A percentile compares a stretch with the other conserved stretches of the same genome.
These are phyloP conservation scores for Datnioides undecimradiatus DNA, from an alignment of 2,113 vertebrate species.

Conservation along the genomic window DNA sequence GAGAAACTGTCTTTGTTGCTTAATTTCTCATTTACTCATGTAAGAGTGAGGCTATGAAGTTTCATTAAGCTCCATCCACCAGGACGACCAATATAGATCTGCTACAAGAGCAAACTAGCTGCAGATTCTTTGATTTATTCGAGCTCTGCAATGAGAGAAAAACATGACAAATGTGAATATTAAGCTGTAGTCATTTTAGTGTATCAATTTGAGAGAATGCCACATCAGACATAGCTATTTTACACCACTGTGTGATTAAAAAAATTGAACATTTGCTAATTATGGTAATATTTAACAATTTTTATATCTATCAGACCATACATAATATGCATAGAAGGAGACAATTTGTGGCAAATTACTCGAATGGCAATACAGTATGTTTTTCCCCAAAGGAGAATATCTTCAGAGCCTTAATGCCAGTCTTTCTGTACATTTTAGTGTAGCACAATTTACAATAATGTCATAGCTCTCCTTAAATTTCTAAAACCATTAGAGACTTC, in stretches of 20 bases:
- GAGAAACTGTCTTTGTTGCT: constrained; percentile 79
- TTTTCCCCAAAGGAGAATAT: not conserved
- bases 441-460: constrained; percentile 53
- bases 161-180: constrained; percentile 27
- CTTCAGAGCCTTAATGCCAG: constrained; percentile 10
- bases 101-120: constrained; percentile 39
- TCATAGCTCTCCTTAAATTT: constrained; percentile 52
- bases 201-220: constrained; percentile 2
- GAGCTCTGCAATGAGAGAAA: constrained; percentile 39
- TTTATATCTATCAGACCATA: not conserved
- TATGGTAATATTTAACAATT: not conserved
- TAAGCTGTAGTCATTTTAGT: constrained; percentile 23
- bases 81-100: constrained; percentile 66
- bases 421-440: constrained; percentile 41
- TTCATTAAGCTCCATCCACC: constrained; percentile 73
- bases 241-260: constrained; percentile 3
- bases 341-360: not conserved
- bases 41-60: constrained; percentile 73
- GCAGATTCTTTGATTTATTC: constrained; percentile 57
- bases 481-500: constrained; percentile 74
- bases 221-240: constrained; percentile 3
- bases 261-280: constrained; percentile 9
- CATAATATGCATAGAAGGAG: constrained; percentile 19
- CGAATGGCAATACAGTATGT: not conserved
- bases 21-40: constrained; percentile 80